Percentiles rank a stretch among this genome's conserved stretches.
These are phyloP conservation scores for Orgyia antiqua DNA, from an alignment of 2,888 invertebrate genomes.

Conservation along the genomic window DNA sequence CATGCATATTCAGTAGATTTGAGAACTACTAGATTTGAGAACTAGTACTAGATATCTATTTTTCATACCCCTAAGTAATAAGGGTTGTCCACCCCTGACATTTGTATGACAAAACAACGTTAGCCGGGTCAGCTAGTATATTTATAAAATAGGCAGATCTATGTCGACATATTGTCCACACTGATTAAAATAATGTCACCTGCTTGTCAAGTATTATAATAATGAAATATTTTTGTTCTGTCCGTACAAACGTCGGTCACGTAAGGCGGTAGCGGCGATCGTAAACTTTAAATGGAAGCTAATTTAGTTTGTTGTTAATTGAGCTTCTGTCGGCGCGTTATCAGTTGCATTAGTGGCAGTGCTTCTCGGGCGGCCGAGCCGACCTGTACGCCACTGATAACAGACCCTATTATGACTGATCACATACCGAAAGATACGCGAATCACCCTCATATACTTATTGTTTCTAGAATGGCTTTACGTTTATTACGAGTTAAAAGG, in stretches of 20 bases:
- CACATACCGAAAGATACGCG: slow-evolving; percentile 24
- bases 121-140: no score
- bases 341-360: slow-evolving; percentile 64
- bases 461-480: neutral
- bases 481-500: neutral
- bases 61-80: no score
- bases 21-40: no score
- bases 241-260: slow-evolving; percentile 47
- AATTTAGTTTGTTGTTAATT: slow-evolving; percentile 77
- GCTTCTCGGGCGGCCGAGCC: slow-evolving; percentile 6
- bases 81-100: no score
- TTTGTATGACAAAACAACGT: no score
- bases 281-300: slow-evolving; percentile 75
- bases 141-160: no score
- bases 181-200: no score
- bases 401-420: slow-evolving; percentile 25
- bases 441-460: slow-evolving; percentile 15
- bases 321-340: slow-evolving; percentile 64
- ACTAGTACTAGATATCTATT: no score
- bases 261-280: slow-evolving; percentile 75
- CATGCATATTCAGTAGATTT: no score
- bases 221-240: slow-evolving; percentile 26
- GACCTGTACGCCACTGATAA: slow-evolving; percentile 6
- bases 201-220: no score
- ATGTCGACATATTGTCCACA: no score